Base-by-base conservation (phyloP, 2,888 invertebrate genomes). In the Eristalis intricaria region DNA sequence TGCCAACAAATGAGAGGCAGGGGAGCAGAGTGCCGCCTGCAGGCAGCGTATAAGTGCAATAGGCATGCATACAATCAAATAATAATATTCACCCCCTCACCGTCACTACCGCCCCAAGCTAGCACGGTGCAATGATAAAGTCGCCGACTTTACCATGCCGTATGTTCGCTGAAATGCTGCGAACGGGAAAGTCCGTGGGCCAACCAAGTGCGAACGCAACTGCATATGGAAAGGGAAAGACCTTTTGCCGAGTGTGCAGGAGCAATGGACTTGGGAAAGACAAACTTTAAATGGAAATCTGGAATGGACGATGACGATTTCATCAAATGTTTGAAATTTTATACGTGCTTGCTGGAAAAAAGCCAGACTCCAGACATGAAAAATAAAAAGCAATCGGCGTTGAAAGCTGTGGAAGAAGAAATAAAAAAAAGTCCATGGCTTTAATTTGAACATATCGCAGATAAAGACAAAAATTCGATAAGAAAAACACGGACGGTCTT, bases 61-160 rank as follows among this genome's bases (percentile, higher is more conserved):
- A 61, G 75, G 56, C 66, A 61, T 77, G 76, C 76, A 81, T 60
- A 64, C 19, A 75, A 50, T 50, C n/a, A 50, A 50, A 65, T 26
- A 66, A 29, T 56, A 63, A 76, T 68, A 26, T 38, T 43, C 29
- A 50, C 73, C 65, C 58, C 10, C 32, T 32, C 32, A 32, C 32
- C 8, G 32, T 4, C 32, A 32, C 32, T 10, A 10, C 26, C 58
- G 40, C n/a, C 23, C 0, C 50, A 19, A 19, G 40, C 22, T 58
- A 4, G 11, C 15, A n/a, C 15, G 43, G 15, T 63, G 26, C 32
- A 19, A 43, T 63, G 23, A 35, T 60, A 50, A 40, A 58, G 40
- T 60, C 23, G 10, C 8, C 50, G 50, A 19, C 50, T 50, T 1
- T 50, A 19, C 50, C 19, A 50, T 50, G 50, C 50, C 50, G 50